phyloP scores from a whole-genome alignment of 2,797 vertebrate species.

The Sebastes miniatus region DNA sequence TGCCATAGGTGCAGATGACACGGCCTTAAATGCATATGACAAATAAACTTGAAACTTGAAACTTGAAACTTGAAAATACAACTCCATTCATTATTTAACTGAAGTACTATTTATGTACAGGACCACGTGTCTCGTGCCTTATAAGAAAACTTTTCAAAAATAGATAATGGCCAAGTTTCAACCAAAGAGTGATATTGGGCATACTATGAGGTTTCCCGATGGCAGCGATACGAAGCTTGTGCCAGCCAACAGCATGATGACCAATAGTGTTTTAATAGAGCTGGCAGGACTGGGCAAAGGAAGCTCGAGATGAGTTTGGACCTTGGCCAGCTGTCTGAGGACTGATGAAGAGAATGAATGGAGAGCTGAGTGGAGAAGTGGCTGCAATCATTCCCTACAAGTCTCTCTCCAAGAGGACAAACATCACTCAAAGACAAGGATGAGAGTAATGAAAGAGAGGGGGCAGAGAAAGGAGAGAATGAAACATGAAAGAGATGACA shows the following conservation, averaged over 20 bases:
- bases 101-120: background rate
- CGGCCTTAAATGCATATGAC: background rate
- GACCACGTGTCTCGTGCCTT: background rate
- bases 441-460: conserved; percentile 34
- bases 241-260: conserved; percentile 65
- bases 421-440: conserved; percentile 57
- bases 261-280: conserved; percentile 66
- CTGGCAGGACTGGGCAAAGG: conserved; percentile 49
- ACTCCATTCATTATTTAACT: background rate
- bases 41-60: no score
- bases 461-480: conserved; percentile 27
- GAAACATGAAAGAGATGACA: conserved; percentile 43
- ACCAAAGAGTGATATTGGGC: background rate
- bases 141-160: background rate
- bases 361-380: conserved; percentile 59
- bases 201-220: conserved; percentile 9
- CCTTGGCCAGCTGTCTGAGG: conserved; percentile 51
- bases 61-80: background rate
- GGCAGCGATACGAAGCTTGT: conserved; percentile 12
- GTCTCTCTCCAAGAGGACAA: conserved; percentile 52
- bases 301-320: conserved; percentile 57
- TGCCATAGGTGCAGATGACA: no score
- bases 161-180: background rate
- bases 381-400: conserved; percentile 59
- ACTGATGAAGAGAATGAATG: conserved; percentile 57